Conservation (phyloP, 2,113 vertebrate species). For the Engraulis encrasicolus region DNA sequence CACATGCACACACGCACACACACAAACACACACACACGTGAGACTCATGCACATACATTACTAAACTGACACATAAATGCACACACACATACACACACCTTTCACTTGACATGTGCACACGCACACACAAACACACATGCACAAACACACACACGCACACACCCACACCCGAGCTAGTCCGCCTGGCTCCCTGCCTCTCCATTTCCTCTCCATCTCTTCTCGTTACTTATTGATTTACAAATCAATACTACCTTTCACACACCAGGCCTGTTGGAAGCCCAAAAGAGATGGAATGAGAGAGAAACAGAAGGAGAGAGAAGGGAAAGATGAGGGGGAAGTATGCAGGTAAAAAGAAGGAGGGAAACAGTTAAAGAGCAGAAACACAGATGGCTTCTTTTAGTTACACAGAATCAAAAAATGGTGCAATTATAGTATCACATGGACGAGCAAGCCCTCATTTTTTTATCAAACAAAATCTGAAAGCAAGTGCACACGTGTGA, state of each 20-base stretch:
- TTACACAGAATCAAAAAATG: background rate
- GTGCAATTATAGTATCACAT: background rate
- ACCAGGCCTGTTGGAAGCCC: conserved; percentile 39
- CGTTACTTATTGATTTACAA: conserved; percentile 77
- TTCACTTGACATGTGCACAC: background rate
- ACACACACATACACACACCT: background rate
- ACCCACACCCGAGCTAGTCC: conserved; percentile 11
- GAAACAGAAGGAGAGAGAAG: conserved; percentile 32
- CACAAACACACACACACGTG: background rate
- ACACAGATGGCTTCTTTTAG: background rate
- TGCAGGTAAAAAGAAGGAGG: background rate
- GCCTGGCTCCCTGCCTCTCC: conserved; percentile 55
- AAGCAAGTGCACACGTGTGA: background rate
- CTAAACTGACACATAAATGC: background rate
- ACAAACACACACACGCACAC: conserved; percentile 4
- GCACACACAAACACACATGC: no score
- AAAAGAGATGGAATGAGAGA: conserved; percentile 44
- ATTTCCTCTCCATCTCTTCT: conserved; percentile 73
- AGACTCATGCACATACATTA: background rate
- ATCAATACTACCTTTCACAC: conserved; percentile 73
- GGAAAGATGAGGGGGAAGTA: background rate
- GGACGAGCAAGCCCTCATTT: background rate
- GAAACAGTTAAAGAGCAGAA: background rate
- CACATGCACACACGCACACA: background rate
- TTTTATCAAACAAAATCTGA: conserved; percentile 1